Evolutionary conservation across 2,113 vertebrate genomes (phyloP), one percentile per base, ranked within the genome.

Genomic region (Onychorhynchus coronatus): DNA sequence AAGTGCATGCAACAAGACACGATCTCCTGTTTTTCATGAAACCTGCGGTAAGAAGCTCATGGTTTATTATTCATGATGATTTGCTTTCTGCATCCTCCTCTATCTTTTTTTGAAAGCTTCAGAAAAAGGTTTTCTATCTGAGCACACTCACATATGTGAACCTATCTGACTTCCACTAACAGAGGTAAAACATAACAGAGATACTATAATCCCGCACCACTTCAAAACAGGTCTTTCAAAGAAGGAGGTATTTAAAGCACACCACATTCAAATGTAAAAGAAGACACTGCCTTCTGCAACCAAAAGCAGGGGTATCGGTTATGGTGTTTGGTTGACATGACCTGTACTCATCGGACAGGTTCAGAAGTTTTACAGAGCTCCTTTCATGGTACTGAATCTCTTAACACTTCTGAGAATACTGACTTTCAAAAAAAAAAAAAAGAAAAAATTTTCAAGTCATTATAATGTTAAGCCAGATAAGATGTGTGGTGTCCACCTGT

Each of bases 21-120:
- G 10, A 22, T 24, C 47, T 52, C 17, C 50, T 53, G 28, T 39
- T 89, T 93, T 80, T 82, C 86, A 79, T 28, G 22, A 83, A 90
- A 93, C 31, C 55, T n/a, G 13, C 8, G 52, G 77, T 50, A 90
- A 83, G 31, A 73, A 63, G 35, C 35, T 78, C 21, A n/a, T 47
- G 14, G 11, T 96, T 94, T 63, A 95, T 90, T 89, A 94, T 87
- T 94, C 35, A 95, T 84, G 55, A 62, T 62, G 10, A 30, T 24
- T 72, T 87, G 44, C 56, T 68, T 93, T 41, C 52, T 49, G 14
- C 11, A 24, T 37, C 73, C 24, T 81, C 28, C 31, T 79, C n/a
- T 47, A 81, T 11, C 3, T 46, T 75, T 42, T 71, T 62, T 27
- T 89, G 79, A 78, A 91, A 91, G 41, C 31, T 7, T 66, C 25